These are phyloP conservation scores for Ctenomys sociabilis DNA, from an alignment of 2,113 vertebrate genomes.

Conservation along the genomic window DNA sequence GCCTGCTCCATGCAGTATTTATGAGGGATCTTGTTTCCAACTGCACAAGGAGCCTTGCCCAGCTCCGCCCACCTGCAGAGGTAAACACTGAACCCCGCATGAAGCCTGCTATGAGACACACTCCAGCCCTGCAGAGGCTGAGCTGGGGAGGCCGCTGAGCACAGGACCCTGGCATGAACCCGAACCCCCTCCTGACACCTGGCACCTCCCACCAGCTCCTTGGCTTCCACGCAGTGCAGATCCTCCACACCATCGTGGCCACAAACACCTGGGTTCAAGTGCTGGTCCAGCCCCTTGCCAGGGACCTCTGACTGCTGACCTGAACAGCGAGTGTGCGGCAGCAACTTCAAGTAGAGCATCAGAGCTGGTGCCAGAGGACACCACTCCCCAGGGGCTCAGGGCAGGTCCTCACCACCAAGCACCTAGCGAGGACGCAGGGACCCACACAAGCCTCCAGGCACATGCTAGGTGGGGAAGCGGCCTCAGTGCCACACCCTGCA, in stretches of 20 bases:
- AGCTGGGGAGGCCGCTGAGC: neutral
- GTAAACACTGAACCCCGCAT: neutral
- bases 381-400: neutral
- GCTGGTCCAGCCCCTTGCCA: no score
- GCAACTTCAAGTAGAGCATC: neutral
- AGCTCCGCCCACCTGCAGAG: neutral
- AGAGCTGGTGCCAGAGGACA: neutral
- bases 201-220: neutral
- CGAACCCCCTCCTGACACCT: neutral
- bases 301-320: neutral
- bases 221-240: accelerated
- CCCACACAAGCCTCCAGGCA: neutral
- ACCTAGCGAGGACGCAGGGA: neutral
- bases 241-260: accelerated
- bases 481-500: neutral
- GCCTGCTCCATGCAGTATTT: neutral
- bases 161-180: neutral
- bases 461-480: no score
- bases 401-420: neutral
- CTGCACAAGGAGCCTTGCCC: neutral
- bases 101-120: neutral
- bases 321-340: neutral
- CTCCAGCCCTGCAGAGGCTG: neutral
- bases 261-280: neutral
- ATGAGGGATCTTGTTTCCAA: neutral